Evolutionary conservation across 2,888 invertebrate genomes (phyloP).

Genomic region (Steinernema hermaphroditum): DNA sequence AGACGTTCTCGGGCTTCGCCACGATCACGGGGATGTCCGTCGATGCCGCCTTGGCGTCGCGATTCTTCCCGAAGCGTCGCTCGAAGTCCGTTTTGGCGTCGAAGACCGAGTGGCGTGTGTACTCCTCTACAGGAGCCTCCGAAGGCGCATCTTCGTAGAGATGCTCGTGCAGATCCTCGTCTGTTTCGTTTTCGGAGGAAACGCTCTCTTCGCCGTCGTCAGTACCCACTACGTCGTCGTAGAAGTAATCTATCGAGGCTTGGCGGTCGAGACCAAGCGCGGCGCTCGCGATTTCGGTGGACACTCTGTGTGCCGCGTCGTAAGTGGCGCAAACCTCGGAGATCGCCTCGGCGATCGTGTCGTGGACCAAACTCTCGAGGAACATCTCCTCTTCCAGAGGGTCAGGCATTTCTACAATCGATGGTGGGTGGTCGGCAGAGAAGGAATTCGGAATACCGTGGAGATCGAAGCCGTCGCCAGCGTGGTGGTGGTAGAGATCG

Average conservation of each 20-base stretch:
- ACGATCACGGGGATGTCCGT: constrained; percentile 7
- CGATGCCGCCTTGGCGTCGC: background rate
- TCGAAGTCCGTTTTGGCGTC: constrained; percentile 19
- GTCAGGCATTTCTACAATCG: background rate
- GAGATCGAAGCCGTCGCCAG: background rate
- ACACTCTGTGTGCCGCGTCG: background rate
- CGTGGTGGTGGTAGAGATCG: background rate
- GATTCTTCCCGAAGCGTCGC: background rate
- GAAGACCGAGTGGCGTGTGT: background rate
- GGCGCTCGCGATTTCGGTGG: background rate
- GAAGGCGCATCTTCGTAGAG: background rate
- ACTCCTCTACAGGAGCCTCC: background rate
- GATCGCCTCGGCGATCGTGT: background rate
- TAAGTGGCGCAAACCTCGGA: background rate
- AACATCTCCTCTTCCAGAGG: constrained; percentile 6
- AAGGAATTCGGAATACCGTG: background rate
- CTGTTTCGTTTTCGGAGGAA: background rate
- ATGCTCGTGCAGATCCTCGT: background rate
- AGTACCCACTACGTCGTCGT: background rate
- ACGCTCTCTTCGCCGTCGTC: background rate
- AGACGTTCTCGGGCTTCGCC: background rate
- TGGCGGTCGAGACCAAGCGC: background rate
- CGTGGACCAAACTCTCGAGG: background rate
- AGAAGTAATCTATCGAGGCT: background rate
- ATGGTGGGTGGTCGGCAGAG: background rate